These are phyloP conservation scores for Endotricha flammealis DNA, from an alignment of 2,888 invertebrate genomes.

Conservation along the genomic window DNA sequence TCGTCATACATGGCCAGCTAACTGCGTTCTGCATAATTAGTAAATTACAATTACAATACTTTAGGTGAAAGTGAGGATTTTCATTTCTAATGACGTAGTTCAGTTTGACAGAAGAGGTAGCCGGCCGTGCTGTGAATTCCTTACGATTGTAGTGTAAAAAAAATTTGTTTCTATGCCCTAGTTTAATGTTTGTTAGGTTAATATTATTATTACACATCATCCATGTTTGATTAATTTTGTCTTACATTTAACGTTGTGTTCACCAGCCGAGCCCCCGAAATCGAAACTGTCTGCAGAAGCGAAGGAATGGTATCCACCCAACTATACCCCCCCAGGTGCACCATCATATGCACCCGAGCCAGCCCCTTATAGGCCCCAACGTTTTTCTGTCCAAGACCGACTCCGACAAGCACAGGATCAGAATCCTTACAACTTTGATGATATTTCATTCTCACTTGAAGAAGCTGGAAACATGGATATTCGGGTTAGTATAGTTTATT, in stretches of 20 bases:
- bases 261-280: constrained; percentile 54
- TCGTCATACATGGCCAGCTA: constrained; percentile 45
- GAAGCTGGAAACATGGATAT: constrained; percentile 64
- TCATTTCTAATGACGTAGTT: constrained; percentile 68
- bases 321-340: constrained; percentile 57
- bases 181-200: no score
- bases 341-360: constrained; percentile 49
- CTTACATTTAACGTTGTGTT: constrained; percentile 15
- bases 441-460: constrained; percentile 63
- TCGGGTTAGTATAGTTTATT: constrained; percentile 37
- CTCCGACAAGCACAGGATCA: constrained; percentile 69
- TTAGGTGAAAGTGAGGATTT: constrained; percentile 73
- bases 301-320: constrained; percentile 79
- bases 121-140: constrained; percentile 32
- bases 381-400: constrained; percentile 67
- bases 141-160: no score
- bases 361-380: constrained; percentile 48
- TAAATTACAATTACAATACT: constrained; percentile 50
- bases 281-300: constrained; percentile 77
- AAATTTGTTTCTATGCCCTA: no score
- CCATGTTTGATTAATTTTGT: no score
- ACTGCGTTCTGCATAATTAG: constrained; percentile 50
- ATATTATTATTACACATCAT: no score
- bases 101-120: constrained; percentile 51
- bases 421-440: constrained; percentile 59